phyloP scores from a whole-genome alignment of 2,888 invertebrate species.

The Clusia tigrina region DNA sequence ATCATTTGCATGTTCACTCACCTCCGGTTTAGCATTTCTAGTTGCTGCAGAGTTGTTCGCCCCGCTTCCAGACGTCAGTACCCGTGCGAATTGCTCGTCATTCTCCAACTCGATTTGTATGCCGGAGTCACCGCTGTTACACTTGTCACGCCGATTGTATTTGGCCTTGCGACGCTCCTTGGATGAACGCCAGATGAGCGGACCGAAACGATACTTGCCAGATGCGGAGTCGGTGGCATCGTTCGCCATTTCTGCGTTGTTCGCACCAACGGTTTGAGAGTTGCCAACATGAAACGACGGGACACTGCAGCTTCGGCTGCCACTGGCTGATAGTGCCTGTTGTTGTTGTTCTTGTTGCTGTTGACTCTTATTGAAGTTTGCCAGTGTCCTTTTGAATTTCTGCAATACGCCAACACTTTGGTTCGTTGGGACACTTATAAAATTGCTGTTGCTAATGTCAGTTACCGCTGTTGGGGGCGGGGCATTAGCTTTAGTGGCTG shows the following conservation, averaged over 20 bases:
- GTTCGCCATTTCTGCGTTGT: background rate
- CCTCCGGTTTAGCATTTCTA: conserved; percentile 15
- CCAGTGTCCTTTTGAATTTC: conserved; percentile 76
- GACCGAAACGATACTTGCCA: conserved; percentile 70
- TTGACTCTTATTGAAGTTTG: conserved; percentile 61
- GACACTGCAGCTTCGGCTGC: conserved; percentile 26
- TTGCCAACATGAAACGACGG: background rate
- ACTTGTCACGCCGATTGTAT: conserved; percentile 74
- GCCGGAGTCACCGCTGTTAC: conserved; percentile 78
- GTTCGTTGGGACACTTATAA: conserved; percentile 15
- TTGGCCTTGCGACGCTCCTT: conserved; percentile 76
- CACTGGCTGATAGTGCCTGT: conserved; percentile 24
- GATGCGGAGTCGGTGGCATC: conserved; percentile 38
- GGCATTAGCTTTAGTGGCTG: conserved; percentile 15
- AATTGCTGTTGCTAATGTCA: conserved; percentile 1
- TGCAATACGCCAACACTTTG: conserved; percentile 68
- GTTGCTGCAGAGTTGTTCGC: conserved; percentile 22
- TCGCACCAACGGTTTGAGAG: background rate
- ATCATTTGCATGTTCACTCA: background rate
- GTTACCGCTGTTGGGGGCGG: conserved; percentile 27
- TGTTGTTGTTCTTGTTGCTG: conserved; percentile 39
- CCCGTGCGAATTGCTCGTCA: conserved; percentile 56
- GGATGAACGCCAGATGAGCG: conserved; percentile 75
- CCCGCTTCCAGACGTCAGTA: conserved; percentile 26
- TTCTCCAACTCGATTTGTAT: conserved; percentile 73